Evolutionary conservation across 1,140 invertebrate species (phyloP).

Genomic region (Ruditapes philippinarum): DNA sequence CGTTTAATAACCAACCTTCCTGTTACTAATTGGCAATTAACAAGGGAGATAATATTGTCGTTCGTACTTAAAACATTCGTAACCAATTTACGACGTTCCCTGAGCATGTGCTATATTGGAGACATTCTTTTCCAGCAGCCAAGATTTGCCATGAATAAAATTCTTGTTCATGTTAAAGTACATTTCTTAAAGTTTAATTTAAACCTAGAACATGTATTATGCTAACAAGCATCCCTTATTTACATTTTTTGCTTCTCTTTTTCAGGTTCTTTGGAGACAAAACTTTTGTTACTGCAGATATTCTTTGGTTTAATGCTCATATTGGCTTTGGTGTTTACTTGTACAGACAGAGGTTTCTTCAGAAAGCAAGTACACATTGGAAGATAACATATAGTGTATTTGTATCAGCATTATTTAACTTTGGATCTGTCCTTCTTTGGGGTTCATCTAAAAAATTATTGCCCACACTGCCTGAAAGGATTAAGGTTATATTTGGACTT

Average conservation of each 20-base stretch:
- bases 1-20: not conserved
- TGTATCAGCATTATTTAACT: conserved; percentile 81
- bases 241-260: too few species aligned
- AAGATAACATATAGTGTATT: conserved; percentile 79
- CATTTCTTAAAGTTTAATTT: too few species aligned
- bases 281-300: conserved; percentile 76
- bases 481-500: conserved; percentile 81
- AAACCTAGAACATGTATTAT: too few species aligned
- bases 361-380: conserved; percentile 52
- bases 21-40: not conserved
- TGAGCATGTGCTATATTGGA: too few species aligned
- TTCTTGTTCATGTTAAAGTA: too few species aligned
- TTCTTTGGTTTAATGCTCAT: conserved; percentile 83
- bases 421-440: conserved; percentile 81
- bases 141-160: too few species aligned
- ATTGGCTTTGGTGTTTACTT: conserved; percentile 81
- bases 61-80: conserved; percentile 12
- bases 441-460: conserved; percentile 82
- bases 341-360: conserved; percentile 76
- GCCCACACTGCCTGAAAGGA: conserved; percentile 86
- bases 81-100: too few species aligned
- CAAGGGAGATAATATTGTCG: not conserved
- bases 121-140: too few species aligned
- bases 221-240: too few species aligned
- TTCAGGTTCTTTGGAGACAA: conserved; percentile 76